These are phyloP conservation scores for Rotaria magnacalcarata DNA, from an alignment of 2,888 invertebrate genomes.

Conservation along the genomic window DNA sequence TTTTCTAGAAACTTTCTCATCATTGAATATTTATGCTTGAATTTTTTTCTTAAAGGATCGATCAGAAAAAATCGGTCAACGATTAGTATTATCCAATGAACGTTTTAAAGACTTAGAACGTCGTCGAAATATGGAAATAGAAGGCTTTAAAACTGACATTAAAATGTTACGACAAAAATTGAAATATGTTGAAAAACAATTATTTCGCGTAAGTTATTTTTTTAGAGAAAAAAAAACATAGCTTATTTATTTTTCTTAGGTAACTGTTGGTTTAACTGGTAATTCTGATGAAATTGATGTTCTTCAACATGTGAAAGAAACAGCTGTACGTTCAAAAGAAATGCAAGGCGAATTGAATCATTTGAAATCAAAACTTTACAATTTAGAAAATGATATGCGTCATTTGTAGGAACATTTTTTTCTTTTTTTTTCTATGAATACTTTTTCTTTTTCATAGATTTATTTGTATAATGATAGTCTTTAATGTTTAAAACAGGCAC, in stretches of 20 bases:
- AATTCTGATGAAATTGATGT: constrained; percentile 54
- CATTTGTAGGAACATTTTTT: constrained; percentile 52
- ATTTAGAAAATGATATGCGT: constrained; percentile 57
- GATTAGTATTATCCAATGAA: constrained; percentile 57
- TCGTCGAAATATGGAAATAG: constrained; percentile 59
- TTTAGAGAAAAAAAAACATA: neutral
- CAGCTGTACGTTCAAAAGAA: constrained; percentile 56
- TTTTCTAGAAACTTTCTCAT: too few species aligned
- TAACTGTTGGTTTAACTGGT: constrained; percentile 51
- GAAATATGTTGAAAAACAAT: constrained; percentile 58
- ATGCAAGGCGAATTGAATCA: constrained; percentile 57
- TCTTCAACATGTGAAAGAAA: constrained; percentile 55
- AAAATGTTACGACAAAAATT: constrained; percentile 56
- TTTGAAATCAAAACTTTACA: constrained; percentile 58
- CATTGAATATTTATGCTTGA: too few species aligned
- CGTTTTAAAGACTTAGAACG: constrained; percentile 59
- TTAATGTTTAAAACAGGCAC: constrained; percentile 32
- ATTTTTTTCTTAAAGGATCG: constrained; percentile 51
- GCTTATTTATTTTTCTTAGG: neutral
- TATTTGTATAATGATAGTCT: constrained; percentile 15
- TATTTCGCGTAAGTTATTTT: constrained; percentile 54
- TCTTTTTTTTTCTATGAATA: neutral
- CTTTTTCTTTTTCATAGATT: neutral
- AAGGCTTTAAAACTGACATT: constrained; percentile 61
- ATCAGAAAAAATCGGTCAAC: constrained; percentile 57